Percentiles rank a stretch among this genome's conserved stretches.
These are phyloP conservation scores for Synergus umbraculus DNA, from an alignment of 2,888 invertebrate genomes.

Conservation along the genomic window DNA sequence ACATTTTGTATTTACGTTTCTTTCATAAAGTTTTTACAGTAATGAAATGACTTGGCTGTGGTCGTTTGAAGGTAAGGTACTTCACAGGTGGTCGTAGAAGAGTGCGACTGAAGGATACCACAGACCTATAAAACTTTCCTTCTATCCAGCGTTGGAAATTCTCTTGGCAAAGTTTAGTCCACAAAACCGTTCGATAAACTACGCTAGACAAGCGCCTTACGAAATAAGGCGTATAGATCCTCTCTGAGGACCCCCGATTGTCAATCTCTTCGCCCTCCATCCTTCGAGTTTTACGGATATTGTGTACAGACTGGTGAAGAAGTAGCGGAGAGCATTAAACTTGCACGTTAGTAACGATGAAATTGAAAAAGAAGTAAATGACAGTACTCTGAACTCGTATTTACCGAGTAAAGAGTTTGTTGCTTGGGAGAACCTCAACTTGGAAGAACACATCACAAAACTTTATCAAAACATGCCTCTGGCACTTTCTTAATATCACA, in stretches of 20 bases:
- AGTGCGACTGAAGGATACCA: constrained; percentile 14
- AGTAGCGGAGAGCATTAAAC: constrained; percentile 2
- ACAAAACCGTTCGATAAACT: constrained; percentile 26
- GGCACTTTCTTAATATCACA: neutral
- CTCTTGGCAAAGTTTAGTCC: constrained; percentile 20
- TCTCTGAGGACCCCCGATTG: neutral
- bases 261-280: constrained; percentile 4
- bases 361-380: constrained; percentile 23
- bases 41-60: constrained; percentile 19
- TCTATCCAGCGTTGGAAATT: constrained; percentile 5
- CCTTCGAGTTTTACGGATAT: constrained; percentile 12
- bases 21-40: constrained; percentile 20
- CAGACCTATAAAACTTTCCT: constrained; percentile 30
- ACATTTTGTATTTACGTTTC: constrained; percentile 1
- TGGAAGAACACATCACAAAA: constrained; percentile 13
- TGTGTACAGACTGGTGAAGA: neutral
- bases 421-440: constrained; percentile 2
- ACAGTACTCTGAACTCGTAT: constrained; percentile 15
- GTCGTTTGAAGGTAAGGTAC: neutral
- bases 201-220: neutral
- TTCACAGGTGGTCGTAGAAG: constrained; percentile 36
- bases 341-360: neutral
- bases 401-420: constrained; percentile 18
- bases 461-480: constrained; percentile 13
- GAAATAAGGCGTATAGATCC: constrained; percentile 26